Conservation (phyloP, 2,113 vertebrate species). For the Tricholaema leucomelas region DNA sequence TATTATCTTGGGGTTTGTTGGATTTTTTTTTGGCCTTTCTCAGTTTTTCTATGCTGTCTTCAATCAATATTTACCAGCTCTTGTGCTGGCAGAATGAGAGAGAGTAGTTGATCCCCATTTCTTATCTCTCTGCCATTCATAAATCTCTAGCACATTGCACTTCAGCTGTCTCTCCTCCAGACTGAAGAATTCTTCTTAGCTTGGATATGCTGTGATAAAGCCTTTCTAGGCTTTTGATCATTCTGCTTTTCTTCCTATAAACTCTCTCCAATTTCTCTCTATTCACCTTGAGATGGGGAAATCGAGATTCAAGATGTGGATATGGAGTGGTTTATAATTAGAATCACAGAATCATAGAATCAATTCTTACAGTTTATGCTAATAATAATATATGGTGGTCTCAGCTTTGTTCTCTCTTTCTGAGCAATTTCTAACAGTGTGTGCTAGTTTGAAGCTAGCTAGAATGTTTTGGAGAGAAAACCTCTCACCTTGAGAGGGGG, state of each 20-base stretch:
- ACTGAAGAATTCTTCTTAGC: background rate
- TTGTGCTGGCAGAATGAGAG: background rate
- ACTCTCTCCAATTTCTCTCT: background rate
- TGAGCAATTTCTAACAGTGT: background rate
- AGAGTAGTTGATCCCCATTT: background rate
- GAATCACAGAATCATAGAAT: too few species aligned
- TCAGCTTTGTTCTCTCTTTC: background rate
- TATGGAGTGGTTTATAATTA: background rate
- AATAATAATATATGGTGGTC: background rate
- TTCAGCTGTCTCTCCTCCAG: background rate
- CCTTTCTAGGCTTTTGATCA: background rate
- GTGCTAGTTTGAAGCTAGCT: too few species aligned
- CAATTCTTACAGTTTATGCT: background rate
- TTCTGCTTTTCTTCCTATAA: background rate
- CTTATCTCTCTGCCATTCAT: background rate
- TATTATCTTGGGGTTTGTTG: background rate
- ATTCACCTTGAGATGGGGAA: background rate
- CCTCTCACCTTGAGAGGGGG: background rate
- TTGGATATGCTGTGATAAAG: background rate
- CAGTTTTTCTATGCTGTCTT: background rate
- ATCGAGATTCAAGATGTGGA: background rate
- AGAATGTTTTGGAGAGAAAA: too few species aligned
- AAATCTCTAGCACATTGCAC: background rate
- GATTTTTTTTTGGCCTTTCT: background rate
- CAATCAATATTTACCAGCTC: background rate